These are phyloP conservation scores for Halocynthia aurantium DNA, from an alignment of 23 tunicate genomes.

Conservation along the genomic window DNA sequence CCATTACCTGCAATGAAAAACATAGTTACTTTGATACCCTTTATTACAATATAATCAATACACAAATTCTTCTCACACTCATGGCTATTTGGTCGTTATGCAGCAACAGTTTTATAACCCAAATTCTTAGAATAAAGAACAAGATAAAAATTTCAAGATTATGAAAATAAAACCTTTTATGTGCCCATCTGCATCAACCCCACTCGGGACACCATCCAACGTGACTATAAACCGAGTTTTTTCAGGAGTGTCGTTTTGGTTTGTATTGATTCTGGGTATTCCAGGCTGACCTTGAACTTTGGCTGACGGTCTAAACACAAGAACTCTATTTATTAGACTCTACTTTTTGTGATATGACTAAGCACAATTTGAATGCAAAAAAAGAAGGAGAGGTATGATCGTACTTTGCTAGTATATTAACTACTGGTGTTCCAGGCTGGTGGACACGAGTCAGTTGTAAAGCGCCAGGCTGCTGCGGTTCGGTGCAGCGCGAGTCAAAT, in stretches of 20 bases:
- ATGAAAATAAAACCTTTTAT: not conserved
- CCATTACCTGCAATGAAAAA: not conserved
- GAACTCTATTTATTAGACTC: no score
- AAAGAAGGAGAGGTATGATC: no score
- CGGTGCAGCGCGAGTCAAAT: no score
- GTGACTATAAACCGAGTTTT: not conserved
- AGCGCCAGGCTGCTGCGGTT: no score
- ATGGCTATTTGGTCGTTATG: not conserved
- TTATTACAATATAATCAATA: not conserved
- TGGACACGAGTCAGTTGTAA: no score
- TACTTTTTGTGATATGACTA: no score
- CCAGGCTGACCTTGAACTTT: not conserved
- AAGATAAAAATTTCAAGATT: no score
- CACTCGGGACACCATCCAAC: not conserved
- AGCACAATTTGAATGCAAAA: no score
- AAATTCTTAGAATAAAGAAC: no score
- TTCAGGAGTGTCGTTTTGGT: not conserved
- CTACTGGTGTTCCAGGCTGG: no score
- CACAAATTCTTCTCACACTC: not conserved
- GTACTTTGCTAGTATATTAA: no score
- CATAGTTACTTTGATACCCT: not conserved
- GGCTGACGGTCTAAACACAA: not conserved
- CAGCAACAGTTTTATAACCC: not conserved
- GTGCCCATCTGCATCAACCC: not conserved
- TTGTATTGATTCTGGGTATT: not conserved